Evolutionary conservation across 2,888 invertebrate species (phyloP).

Genomic region (Toxonevra muliebris): DNA sequence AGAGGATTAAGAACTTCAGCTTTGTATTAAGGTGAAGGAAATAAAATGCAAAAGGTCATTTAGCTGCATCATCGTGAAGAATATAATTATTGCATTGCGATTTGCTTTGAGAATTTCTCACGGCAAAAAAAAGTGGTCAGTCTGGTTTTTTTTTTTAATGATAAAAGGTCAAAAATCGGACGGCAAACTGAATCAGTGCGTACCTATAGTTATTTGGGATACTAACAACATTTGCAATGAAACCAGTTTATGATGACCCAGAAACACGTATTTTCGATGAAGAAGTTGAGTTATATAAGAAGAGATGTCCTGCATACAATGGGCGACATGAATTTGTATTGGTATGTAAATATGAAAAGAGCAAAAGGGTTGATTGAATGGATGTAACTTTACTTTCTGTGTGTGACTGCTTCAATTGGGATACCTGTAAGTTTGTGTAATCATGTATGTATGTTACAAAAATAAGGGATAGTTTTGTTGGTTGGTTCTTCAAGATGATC

Average conservation of each 20-base stretch:
- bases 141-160: constrained; percentile 50
- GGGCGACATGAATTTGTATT: background rate
- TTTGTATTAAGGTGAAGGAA: no score
- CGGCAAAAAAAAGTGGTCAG: constrained; percentile 56
- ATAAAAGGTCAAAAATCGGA: constrained; percentile 48
- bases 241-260: constrained; percentile 36
- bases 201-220: constrained; percentile 13
- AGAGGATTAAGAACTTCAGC: no score
- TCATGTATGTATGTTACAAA: no score
- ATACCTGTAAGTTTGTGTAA: no score
- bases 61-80: background rate
- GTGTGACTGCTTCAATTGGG: no score
- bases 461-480: no score
- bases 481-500: background rate
- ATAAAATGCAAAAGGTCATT: no score
- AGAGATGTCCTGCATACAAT: no score
- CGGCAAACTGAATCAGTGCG: constrained; percentile 15
- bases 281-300: no score
- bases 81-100: constrained; percentile 5
- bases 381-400: background rate
- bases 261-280: no score
- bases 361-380: background rate
- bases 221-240: constrained; percentile 29
- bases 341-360: background rate
- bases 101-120: constrained; percentile 50